Conservation (phyloP, 2,888 invertebrate species). For the Campoplex nolae region DNA sequence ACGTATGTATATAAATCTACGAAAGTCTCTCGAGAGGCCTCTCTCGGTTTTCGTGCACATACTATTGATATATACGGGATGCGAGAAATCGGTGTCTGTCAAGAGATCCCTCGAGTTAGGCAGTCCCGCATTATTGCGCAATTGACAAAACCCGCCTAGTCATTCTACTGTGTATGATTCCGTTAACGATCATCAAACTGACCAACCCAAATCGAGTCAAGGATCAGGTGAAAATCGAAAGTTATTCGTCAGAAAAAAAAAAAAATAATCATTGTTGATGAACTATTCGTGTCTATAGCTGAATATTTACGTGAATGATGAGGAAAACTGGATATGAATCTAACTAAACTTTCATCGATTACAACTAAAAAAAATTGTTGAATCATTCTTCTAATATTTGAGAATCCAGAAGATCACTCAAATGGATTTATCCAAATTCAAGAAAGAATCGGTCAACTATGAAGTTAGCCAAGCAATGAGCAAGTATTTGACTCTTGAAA, state of each 20-base stretch:
- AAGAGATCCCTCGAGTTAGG: conserved; percentile 7
- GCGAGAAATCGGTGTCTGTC: conserved; percentile 24
- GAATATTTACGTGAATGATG: too few species aligned
- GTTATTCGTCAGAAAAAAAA: too few species aligned
- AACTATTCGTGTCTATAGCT: too few species aligned
- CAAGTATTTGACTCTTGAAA: not conserved
- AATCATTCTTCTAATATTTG: too few species aligned
- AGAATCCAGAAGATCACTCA: too few species aligned
- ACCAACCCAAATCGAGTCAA: not conserved
- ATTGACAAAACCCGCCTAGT: conserved; percentile 10
- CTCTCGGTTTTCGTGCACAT: conserved; percentile 48
- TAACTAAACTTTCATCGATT: not conserved
- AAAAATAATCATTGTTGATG: too few species aligned
- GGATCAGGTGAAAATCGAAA: not conserved
- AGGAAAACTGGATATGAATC: not conserved
- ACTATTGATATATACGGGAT: conserved; percentile 40
- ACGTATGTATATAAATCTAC: conserved; percentile 27
- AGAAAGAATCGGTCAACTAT: not conserved
- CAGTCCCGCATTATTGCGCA: conserved; percentile 30
- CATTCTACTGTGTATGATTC: not conserved
- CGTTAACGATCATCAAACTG: conserved; percentile 9
- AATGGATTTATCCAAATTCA: too few species aligned
- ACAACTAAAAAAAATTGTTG: too few species aligned
- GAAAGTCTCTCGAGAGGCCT: conserved; percentile 53
- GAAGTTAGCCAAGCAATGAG: not conserved